phyloP scores from a whole-genome alignment of 1,140 invertebrate genomes.

The Penaeus chinensis region DNA sequence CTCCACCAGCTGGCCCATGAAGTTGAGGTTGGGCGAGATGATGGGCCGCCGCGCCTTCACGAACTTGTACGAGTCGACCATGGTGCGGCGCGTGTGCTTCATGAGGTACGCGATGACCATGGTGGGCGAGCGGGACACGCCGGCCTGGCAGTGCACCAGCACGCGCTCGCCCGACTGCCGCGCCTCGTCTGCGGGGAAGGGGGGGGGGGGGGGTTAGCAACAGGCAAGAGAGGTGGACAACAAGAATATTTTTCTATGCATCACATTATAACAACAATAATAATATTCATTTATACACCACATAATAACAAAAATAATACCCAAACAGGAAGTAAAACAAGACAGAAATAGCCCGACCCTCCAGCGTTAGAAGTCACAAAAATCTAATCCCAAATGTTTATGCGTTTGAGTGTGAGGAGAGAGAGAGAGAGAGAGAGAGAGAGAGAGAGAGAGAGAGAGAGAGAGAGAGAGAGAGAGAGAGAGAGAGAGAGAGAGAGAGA shows the following conservation, averaged over 20 bases:
- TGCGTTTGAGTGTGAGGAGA: too few species aligned
- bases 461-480: too few species aligned
- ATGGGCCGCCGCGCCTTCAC: constrained; percentile 89
- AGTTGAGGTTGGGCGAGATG: constrained; percentile 96
- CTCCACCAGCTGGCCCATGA: constrained; percentile 94
- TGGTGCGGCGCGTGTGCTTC: constrained; percentile 86
- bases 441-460: too few species aligned
- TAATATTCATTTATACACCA: too few species aligned
- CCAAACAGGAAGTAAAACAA: background rate
- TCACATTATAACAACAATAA: too few species aligned
- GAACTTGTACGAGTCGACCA: constrained; percentile 89
- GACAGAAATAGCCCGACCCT: background rate
- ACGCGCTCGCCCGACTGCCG: constrained; percentile 82
- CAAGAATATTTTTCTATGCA: too few species aligned
- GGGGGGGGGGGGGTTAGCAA: constrained; percentile 45
- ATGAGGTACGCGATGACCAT: constrained; percentile 96
- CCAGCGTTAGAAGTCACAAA: background rate
- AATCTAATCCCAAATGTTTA: too few species aligned
- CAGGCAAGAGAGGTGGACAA: too few species aligned
- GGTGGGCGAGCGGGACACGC: constrained; percentile 93
- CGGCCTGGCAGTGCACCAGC: constrained; percentile 94
- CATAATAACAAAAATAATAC: too few species aligned
- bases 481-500: too few species aligned
- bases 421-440: too few species aligned
- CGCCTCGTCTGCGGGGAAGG: constrained; percentile 83